phyloP scores from a whole-genome alignment of 2,888 invertebrate species.

The Leptopilina drosophilae region DNA sequence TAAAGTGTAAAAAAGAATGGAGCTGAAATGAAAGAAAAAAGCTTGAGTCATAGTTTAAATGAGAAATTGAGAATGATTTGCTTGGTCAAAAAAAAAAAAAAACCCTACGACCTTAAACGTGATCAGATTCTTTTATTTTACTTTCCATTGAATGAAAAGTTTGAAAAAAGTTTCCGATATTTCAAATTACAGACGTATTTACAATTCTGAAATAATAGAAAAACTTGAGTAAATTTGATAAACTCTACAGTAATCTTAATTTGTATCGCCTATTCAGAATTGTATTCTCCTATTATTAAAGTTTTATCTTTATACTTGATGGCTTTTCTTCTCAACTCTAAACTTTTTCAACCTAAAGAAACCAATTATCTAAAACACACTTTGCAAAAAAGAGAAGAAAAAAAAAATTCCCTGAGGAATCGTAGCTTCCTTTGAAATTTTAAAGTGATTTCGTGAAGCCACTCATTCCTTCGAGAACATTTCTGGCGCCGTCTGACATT shows the following conservation, averaged over 20 bases:
- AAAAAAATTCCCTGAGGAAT: constrained; percentile 34
- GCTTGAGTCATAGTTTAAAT: constrained; percentile 26
- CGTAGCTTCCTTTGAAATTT: constrained; percentile 36
- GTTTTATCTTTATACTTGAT: background rate
- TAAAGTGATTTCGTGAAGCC: constrained; percentile 19
- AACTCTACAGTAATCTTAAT: background rate
- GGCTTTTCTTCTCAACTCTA: background rate
- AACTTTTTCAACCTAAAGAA: constrained; percentile 22
- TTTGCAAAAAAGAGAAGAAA: constrained; percentile 24
- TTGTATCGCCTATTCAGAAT: constrained; percentile 1
- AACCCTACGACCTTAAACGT: constrained; percentile 19
- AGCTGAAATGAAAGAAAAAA: background rate
- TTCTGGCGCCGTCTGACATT: constrained; percentile 32
- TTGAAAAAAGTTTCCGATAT: background rate
- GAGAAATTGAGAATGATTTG: constrained; percentile 41
- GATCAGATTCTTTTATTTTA: constrained; percentile 16
- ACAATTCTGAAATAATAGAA: constrained; percentile 6
- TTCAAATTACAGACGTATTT: constrained; percentile 10
- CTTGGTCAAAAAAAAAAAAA: constrained; percentile 1
- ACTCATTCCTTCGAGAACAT: constrained; percentile 26
- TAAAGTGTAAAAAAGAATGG: background rate
- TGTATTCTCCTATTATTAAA: background rate
- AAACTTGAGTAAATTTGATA: constrained; percentile 13
- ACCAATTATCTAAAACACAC: constrained; percentile 40
- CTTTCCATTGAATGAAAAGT: background rate